Conservation (phyloP, 2,113 vertebrate species). For the Syrrhaptes paradoxus region DNA sequence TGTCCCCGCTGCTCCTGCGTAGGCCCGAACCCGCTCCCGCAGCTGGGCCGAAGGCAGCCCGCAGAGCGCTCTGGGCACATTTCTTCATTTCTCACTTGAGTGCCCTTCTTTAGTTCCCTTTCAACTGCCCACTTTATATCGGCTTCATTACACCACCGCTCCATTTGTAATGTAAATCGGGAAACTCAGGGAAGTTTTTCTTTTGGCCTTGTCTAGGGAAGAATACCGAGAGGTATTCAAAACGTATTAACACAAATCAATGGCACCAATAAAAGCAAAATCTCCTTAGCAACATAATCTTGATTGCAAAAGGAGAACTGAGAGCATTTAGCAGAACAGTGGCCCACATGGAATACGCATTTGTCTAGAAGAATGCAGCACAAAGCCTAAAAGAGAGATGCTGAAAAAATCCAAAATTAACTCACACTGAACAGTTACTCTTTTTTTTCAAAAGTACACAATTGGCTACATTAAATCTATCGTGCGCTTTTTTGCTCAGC, state of each 20-base stretch:
- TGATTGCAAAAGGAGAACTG: conserved; percentile 92
- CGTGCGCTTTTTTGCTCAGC: conserved; percentile 82
- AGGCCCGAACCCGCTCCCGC: conserved; percentile 72
- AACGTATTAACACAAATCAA: conserved; percentile 99
- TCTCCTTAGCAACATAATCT: conserved; percentile 99
- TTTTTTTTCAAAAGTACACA: conserved; percentile 90
- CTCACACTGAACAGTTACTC: conserved; percentile 98
- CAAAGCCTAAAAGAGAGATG: conserved; percentile 92
- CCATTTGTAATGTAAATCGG: conserved; percentile 96
- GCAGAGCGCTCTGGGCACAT: conserved; percentile 82
- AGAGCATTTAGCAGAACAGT: conserved; percentile 91
- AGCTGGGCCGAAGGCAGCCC: conserved; percentile 76
- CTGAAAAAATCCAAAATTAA: conserved; percentile 97
- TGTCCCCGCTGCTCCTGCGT: conserved; percentile 47
- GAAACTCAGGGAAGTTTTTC: conserved; percentile 92
- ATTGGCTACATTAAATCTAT: conserved; percentile 93
- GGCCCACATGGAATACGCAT: conserved; percentile 86
- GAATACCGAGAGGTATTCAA: conserved; percentile 99
- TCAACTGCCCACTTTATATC: conserved; percentile 88
- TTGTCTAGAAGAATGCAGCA: conserved; percentile 88
- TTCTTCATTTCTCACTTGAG: conserved; percentile 99
- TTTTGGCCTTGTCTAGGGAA: conserved; percentile 88
- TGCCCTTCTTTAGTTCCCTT: conserved; percentile 94
- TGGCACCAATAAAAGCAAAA: conserved; percentile 98
- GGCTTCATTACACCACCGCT: conserved; percentile 90